phyloP scores from a whole-genome alignment of 2,797 vertebrate species.

The Phrynocephalus vlangalii region DNA sequence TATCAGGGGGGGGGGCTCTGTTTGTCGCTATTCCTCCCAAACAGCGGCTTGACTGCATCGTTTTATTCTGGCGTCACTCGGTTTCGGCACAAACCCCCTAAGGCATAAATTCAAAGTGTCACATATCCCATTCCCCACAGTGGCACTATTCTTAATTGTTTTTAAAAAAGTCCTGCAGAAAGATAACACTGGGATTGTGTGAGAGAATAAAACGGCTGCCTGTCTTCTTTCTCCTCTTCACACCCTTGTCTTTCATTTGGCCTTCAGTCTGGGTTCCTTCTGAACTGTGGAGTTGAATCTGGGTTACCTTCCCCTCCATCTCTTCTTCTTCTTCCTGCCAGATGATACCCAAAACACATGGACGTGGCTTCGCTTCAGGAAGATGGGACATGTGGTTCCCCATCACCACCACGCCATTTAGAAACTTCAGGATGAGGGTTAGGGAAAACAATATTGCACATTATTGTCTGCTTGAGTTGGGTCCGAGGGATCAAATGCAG shows the following conservation, averaged over 20 bases:
- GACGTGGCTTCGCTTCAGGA: slow-evolving; percentile 78
- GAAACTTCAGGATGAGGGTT: too few species aligned
- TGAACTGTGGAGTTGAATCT: slow-evolving; percentile 73
- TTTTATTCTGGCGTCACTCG: slow-evolving; percentile 53
- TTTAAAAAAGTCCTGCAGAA: slow-evolving; percentile 48
- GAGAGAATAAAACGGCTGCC: slow-evolving; percentile 64
- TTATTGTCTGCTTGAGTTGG: too few species aligned
- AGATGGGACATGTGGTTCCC: slow-evolving; percentile 53
- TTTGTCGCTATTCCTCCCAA: slow-evolving; percentile 48
- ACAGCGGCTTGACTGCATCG: slow-evolving; percentile 59
- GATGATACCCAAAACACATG: slow-evolving; percentile 48
- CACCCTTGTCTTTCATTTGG: slow-evolving; percentile 70
- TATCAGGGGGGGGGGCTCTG: background rate
- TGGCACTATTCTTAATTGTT: slow-evolving; percentile 58
- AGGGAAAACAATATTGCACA: too few species aligned
- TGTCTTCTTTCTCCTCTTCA: slow-evolving; percentile 50
- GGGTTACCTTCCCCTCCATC: slow-evolving; percentile 25
- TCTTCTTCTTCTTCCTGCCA: too few species aligned
- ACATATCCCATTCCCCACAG: slow-evolving; percentile 69
- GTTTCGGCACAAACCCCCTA: slow-evolving; percentile 65
- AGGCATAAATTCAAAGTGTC: slow-evolving; percentile 75
- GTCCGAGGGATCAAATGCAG: too few species aligned
- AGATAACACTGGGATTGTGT: slow-evolving; percentile 70
- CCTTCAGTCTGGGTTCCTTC: slow-evolving; percentile 67
- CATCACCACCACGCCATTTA: too few species aligned